Percentiles rank a stretch among this genome's conserved stretches.
phyloP scores from a whole-genome alignment of 30 jellyfish, hydroid and myxozoan genomes.

The Rhopilema esculentum region DNA sequence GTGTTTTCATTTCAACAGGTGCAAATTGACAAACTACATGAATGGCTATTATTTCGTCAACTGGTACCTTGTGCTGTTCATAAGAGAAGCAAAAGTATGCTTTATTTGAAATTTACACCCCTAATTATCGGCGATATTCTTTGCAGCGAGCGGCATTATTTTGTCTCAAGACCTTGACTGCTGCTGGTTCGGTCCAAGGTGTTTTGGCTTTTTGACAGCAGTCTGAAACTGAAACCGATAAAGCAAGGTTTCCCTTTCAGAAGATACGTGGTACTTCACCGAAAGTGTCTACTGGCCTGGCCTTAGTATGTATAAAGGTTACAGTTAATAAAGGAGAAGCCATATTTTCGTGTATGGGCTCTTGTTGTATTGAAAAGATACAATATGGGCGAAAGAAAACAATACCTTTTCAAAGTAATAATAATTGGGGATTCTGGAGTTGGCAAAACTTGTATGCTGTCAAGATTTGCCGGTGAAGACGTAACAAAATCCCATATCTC shows the following conservation, averaged over 20 bases:
- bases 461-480: constrained; percentile 97
- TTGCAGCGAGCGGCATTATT: neutral
- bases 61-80: neutral
- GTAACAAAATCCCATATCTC: constrained; percentile 96
- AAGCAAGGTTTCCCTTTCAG: too few relatives aligned
- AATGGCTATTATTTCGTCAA: neutral
- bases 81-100: neutral
- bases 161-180: neutral
- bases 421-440: constrained; percentile 99
- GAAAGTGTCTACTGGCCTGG: neutral
- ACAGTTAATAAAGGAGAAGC: neutral
- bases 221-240: neutral
- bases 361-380: too few relatives aligned
- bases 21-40: neutral
- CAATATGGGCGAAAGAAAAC: constrained; percentile 55
- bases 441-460: constrained; percentile 95
- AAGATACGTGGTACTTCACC: neutral
- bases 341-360: too few relatives aligned
- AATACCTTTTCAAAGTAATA: constrained; percentile 82
- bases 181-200: neutral
- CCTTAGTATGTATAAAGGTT: too few relatives aligned
- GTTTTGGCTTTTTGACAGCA: too few relatives aligned
- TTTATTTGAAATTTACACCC: neutral
- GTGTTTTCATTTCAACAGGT: neutral
- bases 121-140: neutral